These are phyloP conservation scores for Rhynchonycteris naso DNA, from an alignment of 2,797 vertebrate species.

Conservation along the genomic window DNA sequence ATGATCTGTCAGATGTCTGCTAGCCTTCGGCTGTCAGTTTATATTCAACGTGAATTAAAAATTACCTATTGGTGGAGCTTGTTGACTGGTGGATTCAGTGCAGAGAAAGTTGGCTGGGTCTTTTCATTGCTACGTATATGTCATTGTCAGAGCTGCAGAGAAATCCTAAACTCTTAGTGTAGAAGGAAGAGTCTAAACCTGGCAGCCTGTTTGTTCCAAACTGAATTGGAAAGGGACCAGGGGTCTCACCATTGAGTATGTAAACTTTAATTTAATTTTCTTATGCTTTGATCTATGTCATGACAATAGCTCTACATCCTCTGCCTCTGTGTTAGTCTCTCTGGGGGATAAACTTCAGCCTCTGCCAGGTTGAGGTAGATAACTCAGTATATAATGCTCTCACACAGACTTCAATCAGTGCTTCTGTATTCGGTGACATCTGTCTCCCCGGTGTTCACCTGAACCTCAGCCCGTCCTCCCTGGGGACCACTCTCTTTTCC, in stretches of 20 bases:
- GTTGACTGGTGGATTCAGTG: neutral
- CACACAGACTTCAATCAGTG: fast-evolving
- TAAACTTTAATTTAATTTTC: neutral
- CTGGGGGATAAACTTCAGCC: neutral
- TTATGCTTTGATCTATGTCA: neutral
- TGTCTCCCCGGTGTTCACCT: no score
- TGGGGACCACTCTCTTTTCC: no score
- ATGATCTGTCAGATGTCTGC: neutral
- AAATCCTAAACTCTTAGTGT: neutral
- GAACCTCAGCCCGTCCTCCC: neutral
- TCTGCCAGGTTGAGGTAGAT: neutral
- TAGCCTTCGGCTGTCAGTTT: neutral
- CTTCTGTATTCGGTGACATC: neutral
- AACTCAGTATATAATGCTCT: neutral
- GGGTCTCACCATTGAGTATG: neutral
- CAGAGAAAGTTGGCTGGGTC: neutral
- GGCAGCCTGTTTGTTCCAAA: fast-evolving
- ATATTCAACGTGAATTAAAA: neutral
- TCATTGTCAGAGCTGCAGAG: neutral
- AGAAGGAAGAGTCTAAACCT: fast-evolving
- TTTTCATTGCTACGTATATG: neutral
- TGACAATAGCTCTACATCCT: neutral
- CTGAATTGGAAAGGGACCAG: neutral
- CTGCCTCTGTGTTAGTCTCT: neutral
- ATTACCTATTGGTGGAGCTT: neutral